Base-by-base conservation (phyloP, 2,797 vertebrate genomes). In the Tragopan temminckii region DNA sequence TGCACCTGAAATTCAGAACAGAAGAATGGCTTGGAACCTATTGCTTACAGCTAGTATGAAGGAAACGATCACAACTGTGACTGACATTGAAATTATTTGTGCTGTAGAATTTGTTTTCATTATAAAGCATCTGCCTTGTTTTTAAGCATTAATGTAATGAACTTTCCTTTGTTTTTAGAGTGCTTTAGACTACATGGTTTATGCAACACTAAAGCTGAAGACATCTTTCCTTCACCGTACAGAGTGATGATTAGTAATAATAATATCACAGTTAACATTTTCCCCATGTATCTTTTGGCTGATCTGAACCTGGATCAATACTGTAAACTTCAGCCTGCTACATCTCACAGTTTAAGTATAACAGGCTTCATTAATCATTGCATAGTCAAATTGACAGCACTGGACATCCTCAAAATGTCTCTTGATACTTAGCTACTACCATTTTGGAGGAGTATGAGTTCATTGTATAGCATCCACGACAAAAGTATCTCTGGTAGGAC, bases 251-350 rank as follows among this genome's bases (percentile, higher is more conserved):
- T 4, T 7, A 79, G 63, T 40, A 80, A 68, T 24, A 45, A 25
- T 52, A 85, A 68, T n/a, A 70, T 10, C 5, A 62, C 55, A 24
- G 50, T 58, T 79, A 42, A 31, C 50, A 61, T 67, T 81, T 91
- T 31, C 31, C 38, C 43, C 29, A 45, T 36, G 13, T 48, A 53
- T 79, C 66, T 89, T 76, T 67, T 18, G 70, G 63, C 33, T 67
- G 36, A 66, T 38, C 38, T 55, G 46, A 72, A 92, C 80, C 13
- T 52, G 48, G 82, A 95, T 94, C 92, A 85, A 90, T 80, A 88
- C 20, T 20, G 55, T 66, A 75, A 94, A 83, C 24, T 61, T 64
- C 63, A 79, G 58, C 43, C 53, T 31, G 10, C 46, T 27, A 17
- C 69, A 61, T 68, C 64, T 55, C 64, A 57, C 62, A 64, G 1